Percentiles rank a stretch among this genome's conserved stretches.
phyloP scores from a whole-genome alignment of 2,888 invertebrate species.

The Ferdinandea cuprea region DNA sequence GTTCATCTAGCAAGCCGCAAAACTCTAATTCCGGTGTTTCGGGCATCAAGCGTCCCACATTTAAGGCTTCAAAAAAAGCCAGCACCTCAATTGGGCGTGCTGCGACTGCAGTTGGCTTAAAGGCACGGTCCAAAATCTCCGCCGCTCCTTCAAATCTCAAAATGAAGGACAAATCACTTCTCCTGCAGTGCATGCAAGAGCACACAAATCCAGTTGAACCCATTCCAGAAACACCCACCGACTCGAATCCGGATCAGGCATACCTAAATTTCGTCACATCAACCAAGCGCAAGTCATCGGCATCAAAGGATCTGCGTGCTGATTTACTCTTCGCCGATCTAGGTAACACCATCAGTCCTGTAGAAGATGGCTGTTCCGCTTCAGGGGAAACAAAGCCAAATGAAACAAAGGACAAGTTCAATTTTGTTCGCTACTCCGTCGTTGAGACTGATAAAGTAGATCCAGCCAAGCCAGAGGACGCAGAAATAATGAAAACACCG shows the following conservation, averaged over 20 bases:
- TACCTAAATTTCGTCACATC: conserved; percentile 76
- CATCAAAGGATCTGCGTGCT: conserved; percentile 20
- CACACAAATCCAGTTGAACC: conserved; percentile 63
- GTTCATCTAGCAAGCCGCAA: not conserved
- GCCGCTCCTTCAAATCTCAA: conserved; percentile 5
- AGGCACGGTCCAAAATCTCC: not conserved
- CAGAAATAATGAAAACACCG: conserved; percentile 21
- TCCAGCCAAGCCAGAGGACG: not conserved
- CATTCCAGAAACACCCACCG: conserved; percentile 72
- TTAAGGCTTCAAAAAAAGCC: conserved; percentile 75
- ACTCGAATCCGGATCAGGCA: conserved; percentile 39
- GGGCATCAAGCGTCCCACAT: conserved; percentile 51
- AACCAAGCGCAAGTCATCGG: conserved; percentile 74
- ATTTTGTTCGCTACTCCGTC: conserved; percentile 57
- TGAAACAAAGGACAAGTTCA: conserved; percentile 29
- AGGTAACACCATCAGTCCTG: conserved; percentile 57
- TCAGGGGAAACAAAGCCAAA: not conserved
- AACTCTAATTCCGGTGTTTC: conserved; percentile 8
- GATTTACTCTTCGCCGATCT: conserved; percentile 34
- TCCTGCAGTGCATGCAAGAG: conserved; percentile 23
- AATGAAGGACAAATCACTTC: conserved; percentile 41
- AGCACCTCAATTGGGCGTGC: no score
- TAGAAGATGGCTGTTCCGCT: conserved; percentile 57
- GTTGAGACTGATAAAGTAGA: not conserved
- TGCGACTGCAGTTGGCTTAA: conserved; percentile 80